Base-by-base conservation (phyloP, 2,797 vertebrate species). In the Adrianichthys oophorus region DNA sequence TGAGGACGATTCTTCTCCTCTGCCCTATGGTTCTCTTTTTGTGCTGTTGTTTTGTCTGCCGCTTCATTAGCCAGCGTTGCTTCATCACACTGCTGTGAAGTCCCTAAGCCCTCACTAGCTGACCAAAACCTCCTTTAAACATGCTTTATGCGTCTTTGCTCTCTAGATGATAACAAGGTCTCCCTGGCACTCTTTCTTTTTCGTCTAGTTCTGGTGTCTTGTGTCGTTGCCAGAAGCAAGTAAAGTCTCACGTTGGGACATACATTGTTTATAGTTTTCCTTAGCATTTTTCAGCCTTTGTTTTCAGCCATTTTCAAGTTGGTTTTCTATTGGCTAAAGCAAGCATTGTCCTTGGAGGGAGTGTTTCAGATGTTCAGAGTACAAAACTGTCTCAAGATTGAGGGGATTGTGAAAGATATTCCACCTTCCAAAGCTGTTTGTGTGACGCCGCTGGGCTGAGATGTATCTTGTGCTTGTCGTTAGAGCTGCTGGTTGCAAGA, bases 51-150 rank as follows among this genome's bases (percentile, higher is more conserved):
- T 71, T 76, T 70, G 53, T 82, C 76, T 80, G 62, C 62, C 53
- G 79, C 76, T 82, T 89, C 83, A 88, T 90, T 88, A 91, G 78
- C 58, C 65, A 29, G 52, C 53, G 70, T 57, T 29, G 74, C 83
- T 81, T 86, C 83, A 89, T 87, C 85, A 80, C 68, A 54, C 59
- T 59, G 62, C 74, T 72, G 83, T 81, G 68, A 82, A 81, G 71
- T 83, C 85, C 64, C 68, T 43, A 53, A 29, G 54, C 58, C 68
- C 52, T 70, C 65, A 60, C 63, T 74, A 56, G 62, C 72, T 78
- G 78, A 79, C 82, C 74, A 69, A 68, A 65, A 44, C 58, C 41
- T 61, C 65, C 67, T 72, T 74, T 56, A 73, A 74, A 78, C 60
- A 60, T 56, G 43, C 52, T 54, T 83, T 62, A 56, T 71, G 49